These are phyloP conservation scores for Plebejus anna DNA, from an alignment of 2,888 invertebrate species.

Conservation along the genomic window DNA sequence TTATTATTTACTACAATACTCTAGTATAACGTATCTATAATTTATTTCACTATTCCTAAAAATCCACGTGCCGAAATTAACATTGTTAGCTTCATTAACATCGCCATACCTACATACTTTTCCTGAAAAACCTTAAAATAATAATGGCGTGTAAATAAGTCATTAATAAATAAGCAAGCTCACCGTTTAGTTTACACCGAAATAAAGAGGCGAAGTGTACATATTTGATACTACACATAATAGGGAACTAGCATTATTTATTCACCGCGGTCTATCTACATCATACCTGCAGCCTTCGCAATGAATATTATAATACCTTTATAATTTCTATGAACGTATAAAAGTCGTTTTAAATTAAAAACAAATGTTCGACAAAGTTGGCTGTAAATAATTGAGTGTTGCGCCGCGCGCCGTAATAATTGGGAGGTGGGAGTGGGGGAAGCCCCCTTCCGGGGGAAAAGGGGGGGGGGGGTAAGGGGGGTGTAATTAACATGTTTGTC, in stretches of 20 bases:
- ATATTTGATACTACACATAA: slow-evolving; percentile 44
- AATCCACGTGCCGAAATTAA: background rate
- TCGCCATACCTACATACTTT: background rate
- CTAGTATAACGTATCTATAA: background rate
- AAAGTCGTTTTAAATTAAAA: slow-evolving; percentile 59
- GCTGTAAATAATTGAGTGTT: slow-evolving; percentile 59
- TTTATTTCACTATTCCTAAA: background rate
- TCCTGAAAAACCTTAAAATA: background rate
- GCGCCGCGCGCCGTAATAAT: slow-evolving; percentile 47
- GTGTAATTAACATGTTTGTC: slow-evolving; percentile 78
- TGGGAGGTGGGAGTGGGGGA: slow-evolving; percentile 42
- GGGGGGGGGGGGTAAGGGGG: slow-evolving; percentile 37
- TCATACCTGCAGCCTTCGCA: slow-evolving; percentile 45
- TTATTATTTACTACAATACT: background rate
- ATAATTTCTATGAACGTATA: slow-evolving; percentile 48
- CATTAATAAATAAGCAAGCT: slow-evolving; percentile 26
- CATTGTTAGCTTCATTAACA: background rate
- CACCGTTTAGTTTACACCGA: slow-evolving; percentile 37
- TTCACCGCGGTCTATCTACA: slow-evolving; percentile 45
- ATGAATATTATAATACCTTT: slow-evolving; percentile 50
- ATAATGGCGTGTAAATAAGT: slow-evolving; percentile 15
- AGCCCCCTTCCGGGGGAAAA: slow-evolving; percentile 33
- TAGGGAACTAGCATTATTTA: slow-evolving; percentile 49
- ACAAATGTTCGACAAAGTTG: slow-evolving; percentile 62
- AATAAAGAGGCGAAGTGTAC: slow-evolving; percentile 40